These are phyloP conservation scores for Corythornis leucogaster DNA, from an alignment of 2,797 vertebrate species.

Conservation along the genomic window DNA sequence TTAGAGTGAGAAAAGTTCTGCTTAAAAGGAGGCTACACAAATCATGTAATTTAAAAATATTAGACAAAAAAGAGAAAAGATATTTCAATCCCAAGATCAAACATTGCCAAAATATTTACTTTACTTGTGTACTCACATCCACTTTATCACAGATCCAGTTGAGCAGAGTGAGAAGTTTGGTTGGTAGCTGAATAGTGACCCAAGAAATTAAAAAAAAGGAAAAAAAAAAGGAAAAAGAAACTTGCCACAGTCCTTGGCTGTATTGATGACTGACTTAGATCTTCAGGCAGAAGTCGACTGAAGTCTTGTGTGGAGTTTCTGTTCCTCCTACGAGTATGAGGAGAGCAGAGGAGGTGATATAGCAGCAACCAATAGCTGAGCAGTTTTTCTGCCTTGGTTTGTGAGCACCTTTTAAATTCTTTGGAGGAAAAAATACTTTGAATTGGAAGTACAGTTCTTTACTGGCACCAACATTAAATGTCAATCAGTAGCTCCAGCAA, in stretches of 20 bases:
- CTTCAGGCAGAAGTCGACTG: not conserved
- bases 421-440: not conserved
- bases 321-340: not conserved
- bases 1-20: not conserved
- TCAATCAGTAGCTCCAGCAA: not conserved
- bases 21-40: not conserved
- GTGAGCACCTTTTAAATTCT: not conserved
- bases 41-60: not conserved
- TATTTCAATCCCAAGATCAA: not conserved
- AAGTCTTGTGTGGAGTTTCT: conserved; percentile 1
- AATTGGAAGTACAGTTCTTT: not conserved
- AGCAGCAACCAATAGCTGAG: not conserved
- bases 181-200: not conserved
- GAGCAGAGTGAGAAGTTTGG: not conserved
- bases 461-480: not conserved
- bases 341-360: not conserved
- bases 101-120: not conserved
- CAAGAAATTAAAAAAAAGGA: not conserved
- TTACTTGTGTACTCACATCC: not conserved
- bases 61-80: not conserved
- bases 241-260: not conserved
- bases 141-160: not conserved
- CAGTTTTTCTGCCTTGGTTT: not conserved
- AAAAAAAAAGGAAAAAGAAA: not conserved
- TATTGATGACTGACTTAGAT: not conserved